Conservation (phyloP, 2,797 vertebrate species). For the Dryobates pubescens region DNA sequence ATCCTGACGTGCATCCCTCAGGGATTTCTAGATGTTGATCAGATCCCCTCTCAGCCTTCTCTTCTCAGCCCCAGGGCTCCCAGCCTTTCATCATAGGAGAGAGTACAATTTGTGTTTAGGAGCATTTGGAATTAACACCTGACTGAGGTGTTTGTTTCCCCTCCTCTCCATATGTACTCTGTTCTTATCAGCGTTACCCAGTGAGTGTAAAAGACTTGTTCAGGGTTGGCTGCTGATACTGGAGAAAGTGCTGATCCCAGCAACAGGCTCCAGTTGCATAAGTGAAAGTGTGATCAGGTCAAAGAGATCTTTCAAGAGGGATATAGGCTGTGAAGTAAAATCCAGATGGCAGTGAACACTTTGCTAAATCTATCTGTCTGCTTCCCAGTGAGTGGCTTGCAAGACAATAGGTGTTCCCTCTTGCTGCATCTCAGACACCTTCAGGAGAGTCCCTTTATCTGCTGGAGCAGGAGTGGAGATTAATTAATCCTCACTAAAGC, state of each 20-base stretch:
- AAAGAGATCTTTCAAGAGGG: background rate
- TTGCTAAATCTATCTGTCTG: background rate
- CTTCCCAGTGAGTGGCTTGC: background rate
- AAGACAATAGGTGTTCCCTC: background rate
- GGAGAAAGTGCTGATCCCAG: background rate
- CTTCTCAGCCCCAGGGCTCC: too few relatives aligned
- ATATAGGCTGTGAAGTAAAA: background rate
- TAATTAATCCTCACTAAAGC: slow-evolving; percentile 17
- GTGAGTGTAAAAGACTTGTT: background rate
- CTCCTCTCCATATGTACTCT: background rate
- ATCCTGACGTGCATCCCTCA: too few relatives aligned
- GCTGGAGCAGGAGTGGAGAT: background rate
- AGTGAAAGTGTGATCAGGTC: background rate
- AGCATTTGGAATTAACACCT: background rate
- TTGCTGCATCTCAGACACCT: background rate
- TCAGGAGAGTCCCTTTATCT: background rate
- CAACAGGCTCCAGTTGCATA: background rate
- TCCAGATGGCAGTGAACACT: background rate
- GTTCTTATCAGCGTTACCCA: background rate
- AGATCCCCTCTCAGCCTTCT: too few relatives aligned
- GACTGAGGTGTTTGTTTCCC: background rate
- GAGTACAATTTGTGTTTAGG: background rate
- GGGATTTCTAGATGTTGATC: too few relatives aligned
- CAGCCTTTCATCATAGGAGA: too few relatives aligned
- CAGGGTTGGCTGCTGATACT: background rate